Evolutionary conservation across 2,113 vertebrate genomes (phyloP), one percentile per base, ranked within the genome.

Genomic region (Catharus fuscescens): DNA sequence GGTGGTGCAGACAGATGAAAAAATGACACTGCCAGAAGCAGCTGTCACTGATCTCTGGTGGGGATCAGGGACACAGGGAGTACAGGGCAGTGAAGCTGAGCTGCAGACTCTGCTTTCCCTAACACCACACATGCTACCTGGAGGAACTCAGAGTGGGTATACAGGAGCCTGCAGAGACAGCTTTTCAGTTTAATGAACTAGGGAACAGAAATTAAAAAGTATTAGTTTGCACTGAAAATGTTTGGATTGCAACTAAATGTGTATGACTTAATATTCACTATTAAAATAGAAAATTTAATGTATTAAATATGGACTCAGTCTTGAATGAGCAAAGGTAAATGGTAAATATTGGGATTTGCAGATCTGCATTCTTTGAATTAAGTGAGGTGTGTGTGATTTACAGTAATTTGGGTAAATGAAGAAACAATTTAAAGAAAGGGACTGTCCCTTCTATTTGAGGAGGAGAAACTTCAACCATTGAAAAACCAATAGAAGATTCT

Each of bases 101-200:
- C 5, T 61, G 59, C 87, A 66, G 32, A 15, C 34, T 15, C 2
- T 11, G 10, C 47, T 57, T 54, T 45, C 13, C 47, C 47, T 8
- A 11, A 9, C 32, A 40, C 21, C 32, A 21, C 32, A 3, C 0
- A 0, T 15, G 3, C 18, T 19, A 3, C 40, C 45, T 61, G 64
- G 24, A 78, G 71, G 53, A 44, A 4, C 59, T 56, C 20, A 3
- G 17, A 26, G 40, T 50, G 61, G 10, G 10, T 8, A 0, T 18
- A 8, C 3, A 67, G 53, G 18, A 73, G 9, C 18, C 28, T 15
- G 12, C 42, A 67, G 20, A 21, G 50, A 72, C 13, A 31, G 9
- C 38, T 78, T 42, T 52, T n/a, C n/a, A 42, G 6, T 62, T 34
- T 52, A 67, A 52, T 25, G 21, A 67, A 19, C 8, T 61, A 9